Evolutionary conservation across 2,888 invertebrate genomes (phyloP).

Genomic region (Pristionchus japonicus): DNA sequence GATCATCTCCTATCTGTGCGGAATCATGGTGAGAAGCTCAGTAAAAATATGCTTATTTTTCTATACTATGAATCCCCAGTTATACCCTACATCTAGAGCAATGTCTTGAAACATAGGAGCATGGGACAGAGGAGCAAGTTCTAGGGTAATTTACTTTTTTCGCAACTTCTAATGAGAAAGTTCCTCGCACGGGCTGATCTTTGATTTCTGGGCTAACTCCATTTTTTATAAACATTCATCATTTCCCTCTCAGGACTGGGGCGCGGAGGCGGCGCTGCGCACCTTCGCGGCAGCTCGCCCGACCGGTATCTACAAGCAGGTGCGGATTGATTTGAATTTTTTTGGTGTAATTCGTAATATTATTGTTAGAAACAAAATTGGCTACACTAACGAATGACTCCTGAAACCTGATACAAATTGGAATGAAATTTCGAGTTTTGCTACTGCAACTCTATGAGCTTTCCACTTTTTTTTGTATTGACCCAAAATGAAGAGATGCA

Average conservation of each 20-base stretch:
- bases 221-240: no score
- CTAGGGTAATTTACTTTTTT: no score
- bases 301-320: constrained; percentile 95
- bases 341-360: no score
- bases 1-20: constrained; percentile 90
- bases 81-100: no score
- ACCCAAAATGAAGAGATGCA: neutral
- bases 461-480: neutral
- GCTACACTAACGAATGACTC: neutral
- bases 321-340: neutral
- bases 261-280: constrained; percentile 85
- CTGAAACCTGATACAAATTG: neutral
- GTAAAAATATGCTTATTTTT: no score
- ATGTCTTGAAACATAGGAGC: no score
- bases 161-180: no score
- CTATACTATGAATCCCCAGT: no score
- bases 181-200: no score
- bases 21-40: constrained; percentile 79
- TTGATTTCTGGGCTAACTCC: no score
- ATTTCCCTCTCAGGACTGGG: constrained; percentile 72
- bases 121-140: no score
- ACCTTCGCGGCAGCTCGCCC: constrained; percentile 85
- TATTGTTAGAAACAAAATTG: neutral
- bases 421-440: neutral
- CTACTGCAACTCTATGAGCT: neutral